These are phyloP conservation scores for Watsonalla binaria DNA, from an alignment of 2,888 invertebrate genomes.

Conservation along the genomic window DNA sequence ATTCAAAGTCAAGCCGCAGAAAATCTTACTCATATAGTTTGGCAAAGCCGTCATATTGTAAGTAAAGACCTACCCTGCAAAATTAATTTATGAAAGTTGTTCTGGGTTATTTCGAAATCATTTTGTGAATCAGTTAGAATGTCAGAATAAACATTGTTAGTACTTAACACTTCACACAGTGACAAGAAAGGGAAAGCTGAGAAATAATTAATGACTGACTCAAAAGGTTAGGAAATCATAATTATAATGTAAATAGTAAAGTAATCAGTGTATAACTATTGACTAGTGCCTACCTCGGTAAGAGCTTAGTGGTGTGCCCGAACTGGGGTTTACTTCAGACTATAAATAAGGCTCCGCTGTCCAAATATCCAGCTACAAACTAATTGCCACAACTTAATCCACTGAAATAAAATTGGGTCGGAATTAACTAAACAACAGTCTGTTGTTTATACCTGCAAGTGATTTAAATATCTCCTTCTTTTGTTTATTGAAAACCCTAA, in stretches of 20 bases:
- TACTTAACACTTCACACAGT: background rate
- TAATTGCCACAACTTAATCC: conserved; percentile 62
- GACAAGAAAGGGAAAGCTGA: conserved; percentile 5
- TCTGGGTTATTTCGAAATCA: no score
- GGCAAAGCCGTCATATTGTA: no score
- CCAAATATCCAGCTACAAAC: conserved; percentile 54
- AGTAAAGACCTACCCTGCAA: background rate
- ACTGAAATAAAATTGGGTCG: conserved; percentile 53
- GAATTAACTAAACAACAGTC: conserved; percentile 26
- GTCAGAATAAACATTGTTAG: background rate
- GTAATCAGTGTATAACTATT: conserved; percentile 34
- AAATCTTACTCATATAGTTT: no score
- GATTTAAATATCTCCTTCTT: conserved; percentile 31
- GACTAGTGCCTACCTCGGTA: conserved; percentile 30
- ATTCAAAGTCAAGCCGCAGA: no score
- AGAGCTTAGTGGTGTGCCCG: conserved; percentile 39
- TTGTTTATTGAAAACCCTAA: conserved; percentile 21
- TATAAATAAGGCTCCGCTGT: conserved; percentile 53
- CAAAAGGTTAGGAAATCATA: conserved; percentile 6
- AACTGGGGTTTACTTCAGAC: conserved; percentile 38
- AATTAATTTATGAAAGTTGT: background rate
- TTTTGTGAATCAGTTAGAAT: background rate
- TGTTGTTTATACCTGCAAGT: conserved; percentile 27
- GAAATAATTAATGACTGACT: background rate
- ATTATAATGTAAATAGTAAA: conserved; percentile 26